Percentiles rank a stretch among this genome's conserved stretches.
Conservation (phyloP, 2,888 invertebrate genomes). For the Acanthopleura granulata region DNA sequence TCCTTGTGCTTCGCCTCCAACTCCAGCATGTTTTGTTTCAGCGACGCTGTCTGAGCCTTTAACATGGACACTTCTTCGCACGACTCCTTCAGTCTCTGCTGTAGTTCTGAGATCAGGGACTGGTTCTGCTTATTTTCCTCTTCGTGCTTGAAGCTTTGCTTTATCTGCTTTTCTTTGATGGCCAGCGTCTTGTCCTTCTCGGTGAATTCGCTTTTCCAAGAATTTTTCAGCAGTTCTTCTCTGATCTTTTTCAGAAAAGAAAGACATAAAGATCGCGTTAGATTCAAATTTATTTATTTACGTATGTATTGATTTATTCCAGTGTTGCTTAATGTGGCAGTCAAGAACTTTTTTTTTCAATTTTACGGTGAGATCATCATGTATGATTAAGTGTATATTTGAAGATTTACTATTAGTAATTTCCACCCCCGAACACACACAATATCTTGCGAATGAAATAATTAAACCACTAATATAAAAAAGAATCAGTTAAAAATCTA, state of each 20-base stretch:
- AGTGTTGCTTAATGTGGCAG: too few species aligned
- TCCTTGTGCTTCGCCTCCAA: constrained; percentile 42
- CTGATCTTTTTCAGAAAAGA: constrained; percentile 31
- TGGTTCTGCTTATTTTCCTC: constrained; percentile 40
- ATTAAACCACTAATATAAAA: too few species aligned
- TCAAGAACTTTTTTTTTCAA: too few species aligned
- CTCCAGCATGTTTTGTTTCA: constrained; percentile 38
- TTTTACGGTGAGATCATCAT: too few species aligned
- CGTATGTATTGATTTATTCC: too few species aligned
- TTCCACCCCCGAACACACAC: too few species aligned
- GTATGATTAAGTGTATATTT: too few species aligned
- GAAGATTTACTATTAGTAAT: too few species aligned
- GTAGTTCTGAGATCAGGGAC: constrained; percentile 37
- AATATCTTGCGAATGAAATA: too few species aligned
- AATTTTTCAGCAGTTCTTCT: constrained; percentile 35
- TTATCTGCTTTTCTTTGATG: constrained; percentile 52
- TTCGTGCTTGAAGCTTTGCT: constrained; percentile 47
- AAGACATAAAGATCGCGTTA: too few species aligned
- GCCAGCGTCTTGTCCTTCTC: constrained; percentile 57
- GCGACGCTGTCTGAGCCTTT: constrained; percentile 38
- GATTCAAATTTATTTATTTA: too few species aligned
- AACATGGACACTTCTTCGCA: constrained; percentile 37
- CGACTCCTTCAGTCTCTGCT: constrained; percentile 34
- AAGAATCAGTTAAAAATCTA: too few species aligned
- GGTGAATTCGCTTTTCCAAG: constrained; percentile 35